Evolutionary conservation across 1,140 invertebrate genomes (phyloP), one percentile per base, ranked within the genome.

Genomic region (Catajapyx aquilonaris): DNA sequence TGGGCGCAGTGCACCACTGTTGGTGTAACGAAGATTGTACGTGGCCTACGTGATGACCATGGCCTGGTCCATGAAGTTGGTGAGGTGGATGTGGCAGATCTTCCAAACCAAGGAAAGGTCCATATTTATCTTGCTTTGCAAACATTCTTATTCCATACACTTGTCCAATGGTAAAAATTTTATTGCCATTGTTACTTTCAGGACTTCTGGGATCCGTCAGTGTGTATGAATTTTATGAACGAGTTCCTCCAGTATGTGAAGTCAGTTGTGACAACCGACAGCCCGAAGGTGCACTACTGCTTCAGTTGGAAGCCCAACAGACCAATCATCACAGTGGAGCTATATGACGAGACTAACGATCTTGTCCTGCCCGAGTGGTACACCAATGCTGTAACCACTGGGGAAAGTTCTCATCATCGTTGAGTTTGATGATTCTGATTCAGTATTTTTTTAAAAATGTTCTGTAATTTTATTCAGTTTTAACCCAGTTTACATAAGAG

Each of bases 1-100:
- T 83, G 77, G 76, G 64, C 66, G 13, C 78, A 81, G 47, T 73
- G 69, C 44, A 78, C 73, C 50, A 53, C 81, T 21, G 64, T 66
- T 15, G 72, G 71, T 4, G 64, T 81, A 28, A 53, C 66, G 18
- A 61, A 54, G 32, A 65, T 81, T 33, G 47, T 78, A 3, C 74
- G 70, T 58, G 78, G 78, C 18, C 74, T 68, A 42, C 57, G 76
- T 48, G 64, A 76, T 53, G 64, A 74, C 48, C 39, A 62, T 48
- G 75, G 73, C 5, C 55, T 71, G 41, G 73, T 81, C 10, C 49
- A 56, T 21, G 45, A 51, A 16, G 43, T 70, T 16, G 48, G 59
- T 44, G 50, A 48, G 20, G 63, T 57, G 37, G 43, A 53, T 21
- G 53, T 63, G 17, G 35, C 42, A 23, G 57, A 68, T 42, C 54